Percentiles rank a stretch among this genome's conserved stretches.
Evolutionary conservation across 2,113 vertebrate genomes (phyloP).

Genomic region (Ahaetulla prasina): DNA sequence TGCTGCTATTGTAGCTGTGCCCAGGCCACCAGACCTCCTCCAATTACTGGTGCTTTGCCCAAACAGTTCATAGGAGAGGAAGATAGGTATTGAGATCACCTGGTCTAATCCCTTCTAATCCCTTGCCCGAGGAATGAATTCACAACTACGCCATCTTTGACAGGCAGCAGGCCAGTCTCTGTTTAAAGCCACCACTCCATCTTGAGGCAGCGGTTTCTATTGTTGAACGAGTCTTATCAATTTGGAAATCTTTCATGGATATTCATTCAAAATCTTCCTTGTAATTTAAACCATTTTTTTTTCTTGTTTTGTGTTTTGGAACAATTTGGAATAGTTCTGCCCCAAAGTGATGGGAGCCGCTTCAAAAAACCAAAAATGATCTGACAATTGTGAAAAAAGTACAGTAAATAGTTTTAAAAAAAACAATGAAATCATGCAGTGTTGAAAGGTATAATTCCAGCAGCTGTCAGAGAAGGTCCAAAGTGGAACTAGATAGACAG

Average conservation of each 20-base stretch:
- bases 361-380: background rate
- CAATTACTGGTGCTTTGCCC: background rate
- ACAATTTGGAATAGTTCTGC: background rate
- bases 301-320: background rate
- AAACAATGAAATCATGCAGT: background rate
- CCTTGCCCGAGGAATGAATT: background rate
- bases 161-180: background rate
- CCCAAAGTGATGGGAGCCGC: background rate
- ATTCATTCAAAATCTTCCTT: background rate
- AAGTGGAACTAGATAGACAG: background rate
- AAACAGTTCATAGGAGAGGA: background rate
- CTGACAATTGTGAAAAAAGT: background rate
- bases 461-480: background rate
- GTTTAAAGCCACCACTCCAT: background rate
- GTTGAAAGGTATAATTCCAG: background rate
- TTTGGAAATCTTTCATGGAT: background rate
- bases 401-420: background rate
- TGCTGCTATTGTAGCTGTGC: background rate
- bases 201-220: background rate
- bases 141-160: background rate
- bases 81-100: background rate
- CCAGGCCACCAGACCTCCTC: background rate
- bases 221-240: background rate
- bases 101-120: background rate
- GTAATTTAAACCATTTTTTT: background rate